A percentile compares a stretch with the other conserved stretches of the same genome.
Evolutionary conservation across 2,888 invertebrate genomes (phyloP).

Genomic region (Noctua comes): DNA sequence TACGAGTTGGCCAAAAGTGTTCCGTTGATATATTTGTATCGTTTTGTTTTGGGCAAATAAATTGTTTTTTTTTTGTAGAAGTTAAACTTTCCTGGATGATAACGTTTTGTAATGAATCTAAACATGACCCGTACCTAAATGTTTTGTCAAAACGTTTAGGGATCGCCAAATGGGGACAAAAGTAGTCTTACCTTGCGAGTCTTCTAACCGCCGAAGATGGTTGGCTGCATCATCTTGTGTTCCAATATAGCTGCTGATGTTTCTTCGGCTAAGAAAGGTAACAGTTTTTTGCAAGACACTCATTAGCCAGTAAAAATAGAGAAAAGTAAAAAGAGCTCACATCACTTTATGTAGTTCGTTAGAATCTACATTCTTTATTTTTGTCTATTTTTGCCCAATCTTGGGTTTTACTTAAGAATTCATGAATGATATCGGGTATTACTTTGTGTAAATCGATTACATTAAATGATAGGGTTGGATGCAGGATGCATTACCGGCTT

Average conservation of each 20-base stretch:
- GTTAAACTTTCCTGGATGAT: conserved; percentile 22
- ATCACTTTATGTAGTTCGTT: background rate
- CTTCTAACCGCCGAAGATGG: background rate
- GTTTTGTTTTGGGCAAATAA: conserved; percentile 44
- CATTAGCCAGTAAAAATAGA: background rate
- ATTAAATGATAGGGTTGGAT: background rate
- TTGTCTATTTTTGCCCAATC: background rate
- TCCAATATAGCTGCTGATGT: background rate
- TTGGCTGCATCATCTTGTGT: background rate
- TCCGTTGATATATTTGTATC: conserved; percentile 56
- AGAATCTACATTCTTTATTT: background rate
- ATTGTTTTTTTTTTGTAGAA: conserved; percentile 41
- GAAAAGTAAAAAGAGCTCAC: background rate
- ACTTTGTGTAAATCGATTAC: background rate
- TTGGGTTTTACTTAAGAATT: background rate
- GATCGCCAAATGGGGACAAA: background rate
- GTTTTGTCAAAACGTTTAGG: background rate
- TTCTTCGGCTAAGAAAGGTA: background rate
- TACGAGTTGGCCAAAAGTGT: conserved; percentile 58
- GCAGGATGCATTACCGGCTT: background rate
- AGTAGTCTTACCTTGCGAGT: conserved; percentile 2
- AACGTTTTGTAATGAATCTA: conserved; percentile 14
- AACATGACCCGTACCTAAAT: background rate
- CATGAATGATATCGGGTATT: background rate
- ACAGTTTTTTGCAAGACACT: background rate